A percentile compares a stretch with the other conserved stretches of the same genome.
phyloP scores from a whole-genome alignment of 2,888 invertebrate species.

The Cryptus armator region DNA sequence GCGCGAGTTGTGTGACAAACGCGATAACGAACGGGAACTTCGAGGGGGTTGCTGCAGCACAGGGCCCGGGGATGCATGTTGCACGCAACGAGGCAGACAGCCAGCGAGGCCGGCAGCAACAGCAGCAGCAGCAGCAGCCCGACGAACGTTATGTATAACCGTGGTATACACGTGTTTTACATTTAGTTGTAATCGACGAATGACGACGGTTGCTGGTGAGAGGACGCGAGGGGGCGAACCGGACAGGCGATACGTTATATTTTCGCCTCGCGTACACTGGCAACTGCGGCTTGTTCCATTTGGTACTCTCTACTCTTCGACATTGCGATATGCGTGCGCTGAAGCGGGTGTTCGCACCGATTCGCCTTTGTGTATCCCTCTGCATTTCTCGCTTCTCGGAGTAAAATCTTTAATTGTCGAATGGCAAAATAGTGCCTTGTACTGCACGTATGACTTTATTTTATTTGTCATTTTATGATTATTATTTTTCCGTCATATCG shows the following conservation, averaged over 20 bases:
- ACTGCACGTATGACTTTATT: no score
- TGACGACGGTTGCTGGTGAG: constrained; percentile 49
- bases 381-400: no score
- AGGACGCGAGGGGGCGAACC: constrained; percentile 19
- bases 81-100: constrained; percentile 11
- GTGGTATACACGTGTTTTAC: constrained; percentile 62
- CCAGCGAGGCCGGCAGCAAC: not conserved
- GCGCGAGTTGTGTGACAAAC: constrained; percentile 63
- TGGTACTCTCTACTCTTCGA: constrained; percentile 23
- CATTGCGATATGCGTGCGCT: not conserved
- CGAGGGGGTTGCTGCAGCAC: constrained; percentile 21
- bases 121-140: constrained; percentile 10
- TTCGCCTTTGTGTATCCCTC: no score
- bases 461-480: no score
- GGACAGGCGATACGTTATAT: constrained; percentile 47
- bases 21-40: constrained; percentile 67
- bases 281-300: constrained; percentile 16
- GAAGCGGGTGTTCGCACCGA: not conserved
- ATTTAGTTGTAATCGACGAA: constrained; percentile 68
- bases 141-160: constrained; percentile 37
- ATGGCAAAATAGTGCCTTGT: no score
- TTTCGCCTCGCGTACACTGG: constrained; percentile 20
- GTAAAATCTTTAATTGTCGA: no score
- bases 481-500: no score
- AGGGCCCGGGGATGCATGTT: not conserved